These are phyloP conservation scores for Amphiprion ocellaris DNA, from an alignment of 2,113 vertebrate genomes.

Conservation along the genomic window DNA sequence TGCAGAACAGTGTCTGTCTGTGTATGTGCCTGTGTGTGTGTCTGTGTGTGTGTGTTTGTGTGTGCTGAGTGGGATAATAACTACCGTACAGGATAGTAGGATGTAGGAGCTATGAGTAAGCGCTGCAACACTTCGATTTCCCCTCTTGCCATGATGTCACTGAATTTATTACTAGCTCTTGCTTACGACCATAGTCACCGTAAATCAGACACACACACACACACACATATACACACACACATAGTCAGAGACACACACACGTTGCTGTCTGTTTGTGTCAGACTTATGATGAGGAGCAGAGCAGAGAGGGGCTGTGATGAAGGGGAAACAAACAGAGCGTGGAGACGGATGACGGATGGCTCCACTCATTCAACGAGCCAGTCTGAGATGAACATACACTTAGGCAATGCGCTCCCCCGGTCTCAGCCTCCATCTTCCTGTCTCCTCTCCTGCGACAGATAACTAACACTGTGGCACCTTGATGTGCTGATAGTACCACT, in stretches of 20 bases:
- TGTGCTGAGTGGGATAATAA: slow-evolving; percentile 43
- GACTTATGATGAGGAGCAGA: slow-evolving; percentile 64
- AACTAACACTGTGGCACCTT: slow-evolving; percentile 56
- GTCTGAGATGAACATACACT: slow-evolving; percentile 62
- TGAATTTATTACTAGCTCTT: slow-evolving; percentile 70
- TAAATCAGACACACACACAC: slow-evolving; percentile 65
- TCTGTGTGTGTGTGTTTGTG: slow-evolving; percentile 24
- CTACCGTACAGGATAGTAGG: slow-evolving; percentile 29
- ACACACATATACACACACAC: slow-evolving; percentile 31
- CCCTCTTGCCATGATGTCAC: slow-evolving; percentile 76
- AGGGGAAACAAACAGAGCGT: slow-evolving; percentile 67
- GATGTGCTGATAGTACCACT: slow-evolving; percentile 43
- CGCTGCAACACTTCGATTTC: slow-evolving; percentile 72
- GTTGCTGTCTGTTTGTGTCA: slow-evolving; percentile 38
- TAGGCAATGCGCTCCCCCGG: slow-evolving; percentile 26
- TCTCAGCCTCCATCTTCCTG: slow-evolving; percentile 49
- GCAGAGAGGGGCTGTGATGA: slow-evolving; percentile 59
- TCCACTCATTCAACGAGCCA: slow-evolving; percentile 61
- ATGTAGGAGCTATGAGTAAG: slow-evolving; percentile 69
- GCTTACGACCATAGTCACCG: slow-evolving; percentile 55
- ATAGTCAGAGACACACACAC: slow-evolving; percentile 30
- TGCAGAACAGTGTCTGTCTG: slow-evolving; percentile 24
- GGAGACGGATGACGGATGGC: slow-evolving; percentile 69
- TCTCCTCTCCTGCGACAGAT: slow-evolving; percentile 55
- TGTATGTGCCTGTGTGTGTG: slow-evolving; percentile 4